Conservation (phyloP, 2,797 vertebrate species). For the Poecile montanus region DNA sequence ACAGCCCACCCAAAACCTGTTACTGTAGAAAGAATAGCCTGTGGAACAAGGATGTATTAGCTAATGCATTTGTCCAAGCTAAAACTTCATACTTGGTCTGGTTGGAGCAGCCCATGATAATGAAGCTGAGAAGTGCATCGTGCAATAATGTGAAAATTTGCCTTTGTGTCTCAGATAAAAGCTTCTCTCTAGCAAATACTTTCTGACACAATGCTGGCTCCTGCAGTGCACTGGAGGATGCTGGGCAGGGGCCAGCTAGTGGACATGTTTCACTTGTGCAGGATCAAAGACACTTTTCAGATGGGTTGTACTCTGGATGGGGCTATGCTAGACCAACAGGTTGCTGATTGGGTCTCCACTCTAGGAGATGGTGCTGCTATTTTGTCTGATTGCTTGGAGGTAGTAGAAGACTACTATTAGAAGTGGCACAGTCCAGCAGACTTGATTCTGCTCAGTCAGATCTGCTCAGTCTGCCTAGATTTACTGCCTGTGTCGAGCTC, state of each 20-base stretch:
- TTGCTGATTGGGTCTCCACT: background rate
- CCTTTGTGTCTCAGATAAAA: background rate
- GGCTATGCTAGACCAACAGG: background rate
- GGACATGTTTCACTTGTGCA: accelerated
- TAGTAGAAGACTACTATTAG: too few relatives aligned
- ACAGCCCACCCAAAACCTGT: background rate
- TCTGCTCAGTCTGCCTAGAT: background rate
- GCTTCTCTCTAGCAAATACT: background rate
- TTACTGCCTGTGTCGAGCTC: background rate
- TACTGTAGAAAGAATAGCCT: background rate
- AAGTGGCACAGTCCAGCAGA: background rate
- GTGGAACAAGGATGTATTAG: background rate
- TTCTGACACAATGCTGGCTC: background rate
- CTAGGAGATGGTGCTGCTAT: background rate
- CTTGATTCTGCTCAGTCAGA: background rate
- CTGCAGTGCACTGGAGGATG: background rate
- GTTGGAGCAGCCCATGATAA: background rate
- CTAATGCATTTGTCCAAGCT: background rate
- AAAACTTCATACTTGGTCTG: background rate
- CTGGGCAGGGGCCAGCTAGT: background rate
- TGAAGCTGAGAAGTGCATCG: background rate
- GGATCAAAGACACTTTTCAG: background rate
- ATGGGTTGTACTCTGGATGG: background rate
- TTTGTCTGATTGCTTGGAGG: background rate
- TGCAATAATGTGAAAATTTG: background rate